Evolutionary conservation across 2,113 vertebrate genomes (phyloP), one percentile per base, ranked within the genome.

Genomic region (Silurus meridionalis): DNA sequence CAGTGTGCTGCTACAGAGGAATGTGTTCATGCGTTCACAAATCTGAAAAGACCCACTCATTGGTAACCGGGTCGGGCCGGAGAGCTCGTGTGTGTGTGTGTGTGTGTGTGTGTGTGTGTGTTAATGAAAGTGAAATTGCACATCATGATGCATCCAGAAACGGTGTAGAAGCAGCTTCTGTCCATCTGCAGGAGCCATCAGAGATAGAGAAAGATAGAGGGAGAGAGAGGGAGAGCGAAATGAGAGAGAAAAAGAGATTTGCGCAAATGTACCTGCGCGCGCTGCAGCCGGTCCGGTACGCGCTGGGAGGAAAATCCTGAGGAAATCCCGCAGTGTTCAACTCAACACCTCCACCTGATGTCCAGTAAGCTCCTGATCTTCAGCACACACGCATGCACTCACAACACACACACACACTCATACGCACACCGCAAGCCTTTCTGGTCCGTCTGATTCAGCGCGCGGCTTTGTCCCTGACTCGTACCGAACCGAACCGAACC

Each of bases 311-410:
- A 50, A 14, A 14, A 55, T 72, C 67, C 82, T 58, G 66, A 53
- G 67, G 82, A 83, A 83, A 83, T 57, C 80, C 84, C 23, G 72
- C 82, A 86, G 67, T 82, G 48, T 66, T 58, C 77, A 58, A 55
- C 77, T 25, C 75, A 58, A 6, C 75, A 37, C 28, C 52, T 58
- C 50, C 74, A 53, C 28, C 69, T 53, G 25, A 48, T 55, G 64
- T 53, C 53, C 85, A 74, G 28, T 67, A 48, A 63, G 67, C n/a
- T 79, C 72, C 71, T n/a, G 61, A 19, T 57, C 79, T n/a, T 67
- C 55, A 74, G 81, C 80, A 37, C 78, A 72, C 85, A 77, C 72
- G 55, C 74, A 82, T 37, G 28, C 86, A 19, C 86, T 8, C 66
- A 83, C 28, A 89, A 37, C 28, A 37, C 87, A n/a, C 28, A 37